Base-by-base conservation (phyloP, 2,113 vertebrate species). In the Oncorhynchus tshawytscha region DNA sequence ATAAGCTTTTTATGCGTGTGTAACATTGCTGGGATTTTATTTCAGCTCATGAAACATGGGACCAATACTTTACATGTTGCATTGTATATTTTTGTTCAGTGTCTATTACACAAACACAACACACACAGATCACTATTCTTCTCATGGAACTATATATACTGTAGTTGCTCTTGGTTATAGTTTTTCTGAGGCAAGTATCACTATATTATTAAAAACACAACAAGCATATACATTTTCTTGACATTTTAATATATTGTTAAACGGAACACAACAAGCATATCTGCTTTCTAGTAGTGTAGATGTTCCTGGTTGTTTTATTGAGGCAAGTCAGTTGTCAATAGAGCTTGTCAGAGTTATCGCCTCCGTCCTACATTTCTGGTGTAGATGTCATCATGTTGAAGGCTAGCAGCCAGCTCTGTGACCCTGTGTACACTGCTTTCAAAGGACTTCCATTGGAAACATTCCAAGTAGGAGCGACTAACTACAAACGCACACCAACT, bases 281-380 rank as follows among this genome's bases (percentile, higher is more conserved):
- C 15, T 16, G 51, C 5, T 54, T 54, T 54, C 29, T 45, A 11
- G 39, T 45, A 68, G 18, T 27, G n/a, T 15, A 25, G 67, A 48
- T 18, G 12, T 65, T 54, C 5, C 5, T 45, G 5, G 24, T 78
- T 79, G 39, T 5, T 54, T 71, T 16, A 20, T 16, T 71, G 71
- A 77, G 76, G 68, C 67, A 67, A 73, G 48, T 59, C 70, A 48
- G 67, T 31, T 84, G 88, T 87, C 84, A 79, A 77, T 74, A 22
- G 66, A 74, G 83, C 84, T 83, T 89, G 85, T 66, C 82, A 82
- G 67, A 73, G 80, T 75, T 90, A 90, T 91, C 86, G 85, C 79
- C 71, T 70, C 67, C 80, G 80, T 87, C 73, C 81, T 31, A 84
- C 90, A 91, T 91, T 92, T 90, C 89, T 88, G 79, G 77, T 29